A percentile compares a stretch with the other conserved stretches of the same genome.
These are phyloP conservation scores for Aphelinus certus DNA, from an alignment of 1,140 invertebrate genomes.

Conservation along the genomic window DNA sequence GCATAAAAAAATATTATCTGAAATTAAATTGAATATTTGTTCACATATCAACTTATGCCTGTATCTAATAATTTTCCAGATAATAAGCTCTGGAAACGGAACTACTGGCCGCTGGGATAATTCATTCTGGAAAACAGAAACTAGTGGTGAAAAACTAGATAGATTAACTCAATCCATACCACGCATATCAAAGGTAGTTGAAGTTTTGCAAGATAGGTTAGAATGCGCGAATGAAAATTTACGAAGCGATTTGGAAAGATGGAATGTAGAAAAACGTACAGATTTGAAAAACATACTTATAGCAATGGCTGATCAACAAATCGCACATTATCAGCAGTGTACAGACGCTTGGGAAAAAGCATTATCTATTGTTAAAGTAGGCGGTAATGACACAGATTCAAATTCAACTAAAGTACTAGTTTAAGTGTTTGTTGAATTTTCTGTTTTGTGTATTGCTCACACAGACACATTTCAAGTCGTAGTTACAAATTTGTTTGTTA, in stretches of 20 bases:
- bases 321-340: constrained; percentile 74
- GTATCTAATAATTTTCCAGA: constrained; percentile 42
- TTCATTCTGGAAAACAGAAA: constrained; percentile 69
- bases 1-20: constrained; percentile 15
- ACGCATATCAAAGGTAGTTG: constrained; percentile 67
- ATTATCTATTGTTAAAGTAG: constrained; percentile 59
- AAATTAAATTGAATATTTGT: constrained; percentile 33
- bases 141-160: constrained; percentile 69
- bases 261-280: constrained; percentile 75
- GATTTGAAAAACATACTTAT: constrained; percentile 76
- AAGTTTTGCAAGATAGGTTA: constrained; percentile 72
- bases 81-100: constrained; percentile 51
- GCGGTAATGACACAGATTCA: constrained; percentile 48
- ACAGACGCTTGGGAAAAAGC: constrained; percentile 72
- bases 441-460: neutral
- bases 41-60: neutral
- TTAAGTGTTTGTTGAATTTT: constrained; percentile 42
- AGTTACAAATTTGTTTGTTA: constrained; percentile 12
- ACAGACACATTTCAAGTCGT: too few species aligned
- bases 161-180: constrained; percentile 67
- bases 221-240: constrained; percentile 79
- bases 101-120: constrained; percentile 58
- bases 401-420: constrained; percentile 44
- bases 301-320: constrained; percentile 75
- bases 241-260: constrained; percentile 76